Base-by-base conservation (phyloP, 2,797 vertebrate species). In the Myotis pilosus region DNA sequence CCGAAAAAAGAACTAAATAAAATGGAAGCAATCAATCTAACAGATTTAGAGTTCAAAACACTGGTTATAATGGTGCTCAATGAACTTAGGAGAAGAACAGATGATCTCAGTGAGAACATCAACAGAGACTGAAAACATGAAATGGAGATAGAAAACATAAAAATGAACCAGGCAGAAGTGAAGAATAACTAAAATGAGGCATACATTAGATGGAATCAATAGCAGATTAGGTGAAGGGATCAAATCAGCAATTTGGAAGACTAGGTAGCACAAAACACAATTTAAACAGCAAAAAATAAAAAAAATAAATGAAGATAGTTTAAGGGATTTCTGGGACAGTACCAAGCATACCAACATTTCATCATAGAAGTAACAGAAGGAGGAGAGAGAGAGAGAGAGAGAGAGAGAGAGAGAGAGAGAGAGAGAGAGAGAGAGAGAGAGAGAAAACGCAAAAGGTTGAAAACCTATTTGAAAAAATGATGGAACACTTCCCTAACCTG, bases 211-310 rank as follows among this genome's bases (percentile, higher is more conserved):
- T 22, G 6, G 7, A 64, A 41, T 82, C 79, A 64, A 64, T 28
- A 81, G 19, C 30, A 76, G 20, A 64, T 82, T 82, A 82, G 38
- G 64, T 82, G 57, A 82, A 82, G 20, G 6, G 38, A 82, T 47
- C 25, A n/a, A 47, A 64, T 64, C 38, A 47, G 57, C 11, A 20
- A 82, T 64, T 64, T 82, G 19, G 19, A 81, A 82, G 38, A 81
- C 11, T 64, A 47, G 10, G 28, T 64, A 22, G 57, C 0, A 6
- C n/a, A n/a, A 47, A n/a, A 64, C 38, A 64, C 12, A 82, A 62
- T 30, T 30, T 4, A 60, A 82, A 64, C 6, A 64, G 41, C 11
- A 53, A 62, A 47, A 47, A 82, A 81, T 19, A 49, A 83, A 76
- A n/a, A 17, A 69, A 53, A 76, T 53, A 36, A 53, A 83, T 68